These are phyloP conservation scores for Chionoecetes opilio DNA, from an alignment of 1,140 invertebrate genomes.

Conservation along the genomic window DNA sequence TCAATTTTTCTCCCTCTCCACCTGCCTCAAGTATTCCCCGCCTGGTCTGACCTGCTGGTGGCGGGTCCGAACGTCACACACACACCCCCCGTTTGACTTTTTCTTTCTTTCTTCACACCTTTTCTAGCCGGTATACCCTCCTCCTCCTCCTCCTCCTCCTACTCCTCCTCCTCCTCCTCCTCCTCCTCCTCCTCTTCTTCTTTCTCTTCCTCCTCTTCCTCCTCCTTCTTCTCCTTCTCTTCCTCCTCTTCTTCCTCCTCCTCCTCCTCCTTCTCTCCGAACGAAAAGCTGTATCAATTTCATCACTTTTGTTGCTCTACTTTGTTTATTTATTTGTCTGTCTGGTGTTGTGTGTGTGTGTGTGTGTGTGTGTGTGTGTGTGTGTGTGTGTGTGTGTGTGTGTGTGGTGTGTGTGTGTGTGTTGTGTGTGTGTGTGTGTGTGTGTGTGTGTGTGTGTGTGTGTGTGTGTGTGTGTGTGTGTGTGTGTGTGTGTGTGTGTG, in stretches of 20 bases:
- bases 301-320: background rate
- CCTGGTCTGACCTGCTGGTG: background rate
- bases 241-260: background rate
- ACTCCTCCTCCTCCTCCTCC: too few species aligned
- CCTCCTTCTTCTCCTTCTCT: background rate
- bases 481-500: too few species aligned
- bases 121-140: too few species aligned
- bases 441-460: too few species aligned
- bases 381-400: too few species aligned
- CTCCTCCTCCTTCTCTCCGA: background rate
- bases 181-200: background rate
- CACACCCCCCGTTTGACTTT: background rate
- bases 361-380: too few species aligned
- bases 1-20: background rate
- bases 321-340: background rate
- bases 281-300: background rate
- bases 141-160: too few species aligned
- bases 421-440: too few species aligned
- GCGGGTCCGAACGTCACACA: background rate
- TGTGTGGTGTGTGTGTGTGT: too few species aligned
- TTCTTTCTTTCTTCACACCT: background rate
- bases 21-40: background rate
- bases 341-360: too few species aligned
- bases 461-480: too few species aligned
- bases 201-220: background rate